phyloP scores from a whole-genome alignment of 2,113 vertebrate genomes.

The Corapipo altera region DNA sequence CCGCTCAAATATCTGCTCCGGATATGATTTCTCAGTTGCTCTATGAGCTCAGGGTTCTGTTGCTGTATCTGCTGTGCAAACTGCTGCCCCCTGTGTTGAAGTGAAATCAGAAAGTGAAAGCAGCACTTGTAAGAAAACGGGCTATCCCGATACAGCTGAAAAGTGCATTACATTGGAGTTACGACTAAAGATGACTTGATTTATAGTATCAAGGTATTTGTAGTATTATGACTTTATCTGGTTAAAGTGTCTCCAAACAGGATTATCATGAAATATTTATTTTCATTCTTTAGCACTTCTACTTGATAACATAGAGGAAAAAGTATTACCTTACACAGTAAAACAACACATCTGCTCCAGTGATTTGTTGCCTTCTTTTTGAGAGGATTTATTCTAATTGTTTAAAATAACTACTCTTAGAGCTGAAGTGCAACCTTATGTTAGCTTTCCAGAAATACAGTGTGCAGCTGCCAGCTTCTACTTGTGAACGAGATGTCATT shows the following conservation, averaged over 20 bases:
- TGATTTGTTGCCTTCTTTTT: neutral
- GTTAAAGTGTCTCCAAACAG: neutral
- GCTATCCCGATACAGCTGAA: neutral
- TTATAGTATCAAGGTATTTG: neutral
- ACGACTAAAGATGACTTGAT: neutral
- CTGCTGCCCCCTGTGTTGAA: slow-evolving; percentile 88
- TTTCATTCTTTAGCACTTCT: neutral
- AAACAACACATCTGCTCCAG: neutral
- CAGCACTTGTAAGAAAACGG: neutral
- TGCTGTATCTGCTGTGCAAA: slow-evolving; percentile 99
- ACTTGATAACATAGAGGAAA: neutral
- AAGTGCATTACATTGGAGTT: neutral
- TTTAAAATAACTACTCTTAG: neutral
- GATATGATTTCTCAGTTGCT: slow-evolving; percentile 95
- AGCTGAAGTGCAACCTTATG: neutral
- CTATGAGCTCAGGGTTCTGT: slow-evolving; percentile 97
- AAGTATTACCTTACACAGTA: neutral
- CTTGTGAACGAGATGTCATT: neutral
- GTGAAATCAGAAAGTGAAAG: neutral
- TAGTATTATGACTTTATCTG: neutral
- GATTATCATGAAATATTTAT: neutral
- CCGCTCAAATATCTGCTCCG: slow-evolving; percentile 94
- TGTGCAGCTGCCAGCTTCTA: neutral
- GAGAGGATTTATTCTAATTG: neutral
- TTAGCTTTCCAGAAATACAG: neutral